A percentile compares a stretch with the other conserved stretches of the same genome.
These are phyloP conservation scores for Chloroceryle inda DNA, from an alignment of 2,797 vertebrate genomes.

Conservation along the genomic window DNA sequence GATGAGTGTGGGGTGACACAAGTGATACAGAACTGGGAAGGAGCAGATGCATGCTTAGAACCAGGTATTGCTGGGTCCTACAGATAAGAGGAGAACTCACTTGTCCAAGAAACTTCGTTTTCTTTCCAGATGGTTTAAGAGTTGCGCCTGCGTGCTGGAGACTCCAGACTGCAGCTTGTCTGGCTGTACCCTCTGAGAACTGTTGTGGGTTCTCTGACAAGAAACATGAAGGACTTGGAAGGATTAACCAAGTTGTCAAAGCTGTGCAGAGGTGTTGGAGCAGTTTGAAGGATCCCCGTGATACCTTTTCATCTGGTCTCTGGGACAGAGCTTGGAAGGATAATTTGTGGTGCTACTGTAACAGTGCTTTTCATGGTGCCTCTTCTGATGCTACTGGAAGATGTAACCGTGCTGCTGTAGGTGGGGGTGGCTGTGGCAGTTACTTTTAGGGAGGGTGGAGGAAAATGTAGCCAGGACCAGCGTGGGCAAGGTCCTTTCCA, in stretches of 20 bases:
- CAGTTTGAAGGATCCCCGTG: background rate
- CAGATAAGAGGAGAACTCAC: conserved; percentile 8
- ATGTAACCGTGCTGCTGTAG: background rate
- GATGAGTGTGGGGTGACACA: accelerated
- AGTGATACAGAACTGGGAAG: background rate
- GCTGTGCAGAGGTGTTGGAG: background rate
- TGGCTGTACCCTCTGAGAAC: background rate
- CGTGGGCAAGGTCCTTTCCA: accelerated
- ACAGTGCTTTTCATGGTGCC: background rate
- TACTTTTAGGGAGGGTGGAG: background rate
- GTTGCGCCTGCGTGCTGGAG: background rate
- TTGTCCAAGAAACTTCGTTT: conserved; percentile 1
- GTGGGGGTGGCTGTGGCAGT: background rate
- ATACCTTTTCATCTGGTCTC: background rate
- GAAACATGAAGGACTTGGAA: background rate
- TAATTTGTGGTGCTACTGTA: background rate
- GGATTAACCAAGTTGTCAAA: background rate
- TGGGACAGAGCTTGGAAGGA: background rate
- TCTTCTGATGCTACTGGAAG: background rate
- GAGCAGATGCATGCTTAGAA: background rate
- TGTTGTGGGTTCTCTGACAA: background rate
- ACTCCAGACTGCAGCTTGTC: background rate
- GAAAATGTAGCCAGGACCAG: accelerated
- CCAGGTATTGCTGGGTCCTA: background rate
- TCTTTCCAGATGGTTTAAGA: background rate